Evolutionary conservation across 2,888 invertebrate species (phyloP), one percentile per base, ranked within the genome.

Genomic region (Strigamia crassipes): DNA sequence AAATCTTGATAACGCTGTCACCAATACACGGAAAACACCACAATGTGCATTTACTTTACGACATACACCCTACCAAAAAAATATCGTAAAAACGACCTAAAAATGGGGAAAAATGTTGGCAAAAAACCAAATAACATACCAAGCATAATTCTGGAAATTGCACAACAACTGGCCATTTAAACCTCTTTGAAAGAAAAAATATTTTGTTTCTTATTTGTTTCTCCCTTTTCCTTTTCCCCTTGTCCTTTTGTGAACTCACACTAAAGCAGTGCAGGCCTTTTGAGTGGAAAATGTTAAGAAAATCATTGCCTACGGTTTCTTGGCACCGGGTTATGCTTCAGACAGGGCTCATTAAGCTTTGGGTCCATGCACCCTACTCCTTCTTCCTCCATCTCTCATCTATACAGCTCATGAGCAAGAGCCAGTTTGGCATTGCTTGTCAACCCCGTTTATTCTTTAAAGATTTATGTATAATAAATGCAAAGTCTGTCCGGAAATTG

Each of bases 41-140:
- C 66, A 66, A 66, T 66, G 66, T 66, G 66, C 66, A 66, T 66
- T 66, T 66, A 66, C 66, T 66, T 66, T 66, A 66, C 66, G 66
- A 66, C 66, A 15, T 66, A 10, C 27, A 23, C 23, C 66, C 21
- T 3, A 46, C 9, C 15, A 61, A n/a, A n/a, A n/a, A 66, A 66
- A 66, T 27, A 9, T 23, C 27, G 27, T 66, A 66, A 66, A 61
- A 66, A 66, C 10, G 66, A 21, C 21, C 23, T 10, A 13, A 46
- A 46, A 46, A 46, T 15, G 46, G 15, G 66, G 8, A 66, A 31
- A 66, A 66, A 27, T 12, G 10, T 61, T 66, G 66, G 66, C 66
- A 66, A 66, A 66, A 66, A 66, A 66, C 66, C 66, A 66, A 66
- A 51, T 12, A 61, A 61, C 66, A 66, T 66, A 27, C 27, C 66